phyloP scores from a whole-genome alignment of 2,888 invertebrate species.

The Malacosoma neustria region DNA sequence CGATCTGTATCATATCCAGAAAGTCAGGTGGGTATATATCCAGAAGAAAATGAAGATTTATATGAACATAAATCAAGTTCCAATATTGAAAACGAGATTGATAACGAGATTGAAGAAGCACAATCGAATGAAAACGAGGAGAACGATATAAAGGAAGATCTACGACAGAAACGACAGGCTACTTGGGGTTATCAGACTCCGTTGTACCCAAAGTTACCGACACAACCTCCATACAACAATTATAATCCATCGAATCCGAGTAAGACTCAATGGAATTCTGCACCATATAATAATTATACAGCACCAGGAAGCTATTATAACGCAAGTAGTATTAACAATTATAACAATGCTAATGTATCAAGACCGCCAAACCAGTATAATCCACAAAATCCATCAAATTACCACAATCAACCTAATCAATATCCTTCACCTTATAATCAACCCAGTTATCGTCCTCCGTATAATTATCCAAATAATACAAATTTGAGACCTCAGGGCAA shows the following conservation, averaged over 20 bases:
- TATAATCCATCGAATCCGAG: neutral
- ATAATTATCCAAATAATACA: slow-evolving; percentile 1
- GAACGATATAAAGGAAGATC: neutral
- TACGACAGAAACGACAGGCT: neutral
- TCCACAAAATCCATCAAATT: neutral
- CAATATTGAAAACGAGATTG: neutral
- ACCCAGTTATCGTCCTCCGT: neutral
- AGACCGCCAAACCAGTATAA: neutral
- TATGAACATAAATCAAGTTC: neutral
- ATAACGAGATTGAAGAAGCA: neutral
- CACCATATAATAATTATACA: neutral
- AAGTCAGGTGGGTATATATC: neutral
- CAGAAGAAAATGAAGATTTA: neutral
- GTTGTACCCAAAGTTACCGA: neutral
- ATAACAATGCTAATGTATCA: neutral
- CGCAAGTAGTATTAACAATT: neutral
- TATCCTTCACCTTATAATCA: neutral
- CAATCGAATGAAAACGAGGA: neutral
- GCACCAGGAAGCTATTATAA: neutral
- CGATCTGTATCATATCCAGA: neutral
- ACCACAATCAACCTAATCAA: neutral
- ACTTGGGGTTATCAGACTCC: neutral
- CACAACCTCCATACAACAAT: neutral
- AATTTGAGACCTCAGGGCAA: neutral
- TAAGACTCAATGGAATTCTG: neutral